Evolutionary conservation across 2,113 vertebrate genomes (phyloP).

Genomic region (Pomatorhinus ruficollis): DNA sequence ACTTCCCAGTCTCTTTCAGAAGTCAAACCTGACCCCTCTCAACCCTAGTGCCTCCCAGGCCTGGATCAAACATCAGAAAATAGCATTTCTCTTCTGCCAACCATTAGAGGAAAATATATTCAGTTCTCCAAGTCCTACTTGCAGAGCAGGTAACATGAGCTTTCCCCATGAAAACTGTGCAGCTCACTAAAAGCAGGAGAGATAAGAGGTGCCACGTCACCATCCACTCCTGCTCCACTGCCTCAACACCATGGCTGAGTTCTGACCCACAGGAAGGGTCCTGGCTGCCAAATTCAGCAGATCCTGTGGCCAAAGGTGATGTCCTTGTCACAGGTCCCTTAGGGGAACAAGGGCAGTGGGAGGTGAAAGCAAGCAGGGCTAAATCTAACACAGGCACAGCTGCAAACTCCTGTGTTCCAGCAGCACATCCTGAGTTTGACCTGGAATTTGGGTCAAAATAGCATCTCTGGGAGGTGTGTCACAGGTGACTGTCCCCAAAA

Average conservation of each 20-base stretch:
- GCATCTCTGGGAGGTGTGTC: background rate
- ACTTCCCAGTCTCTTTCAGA: background rate
- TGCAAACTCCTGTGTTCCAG: background rate
- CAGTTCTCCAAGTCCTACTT: background rate
- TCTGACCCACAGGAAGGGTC: background rate
- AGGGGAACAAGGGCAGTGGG: background rate
- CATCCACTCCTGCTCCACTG: background rate
- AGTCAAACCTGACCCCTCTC: background rate
- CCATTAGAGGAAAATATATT: background rate
- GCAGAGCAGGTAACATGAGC: background rate
- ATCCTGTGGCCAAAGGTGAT: background rate
- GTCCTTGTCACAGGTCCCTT: background rate
- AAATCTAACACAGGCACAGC: background rate
- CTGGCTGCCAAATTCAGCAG: background rate
- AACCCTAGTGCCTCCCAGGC: background rate
- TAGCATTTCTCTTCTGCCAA: background rate
- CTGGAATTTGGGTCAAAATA: background rate
- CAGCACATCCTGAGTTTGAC: background rate
- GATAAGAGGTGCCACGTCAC: background rate
- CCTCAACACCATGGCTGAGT: rapidly evolving
- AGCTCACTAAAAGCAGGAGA: background rate
- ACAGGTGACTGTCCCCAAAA: background rate
- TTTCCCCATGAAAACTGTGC: background rate
- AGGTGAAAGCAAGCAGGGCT: background rate
- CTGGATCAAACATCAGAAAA: background rate